phyloP scores from a whole-genome alignment of 2,797 vertebrate genomes.

The Loris lydekkerianus region DNA sequence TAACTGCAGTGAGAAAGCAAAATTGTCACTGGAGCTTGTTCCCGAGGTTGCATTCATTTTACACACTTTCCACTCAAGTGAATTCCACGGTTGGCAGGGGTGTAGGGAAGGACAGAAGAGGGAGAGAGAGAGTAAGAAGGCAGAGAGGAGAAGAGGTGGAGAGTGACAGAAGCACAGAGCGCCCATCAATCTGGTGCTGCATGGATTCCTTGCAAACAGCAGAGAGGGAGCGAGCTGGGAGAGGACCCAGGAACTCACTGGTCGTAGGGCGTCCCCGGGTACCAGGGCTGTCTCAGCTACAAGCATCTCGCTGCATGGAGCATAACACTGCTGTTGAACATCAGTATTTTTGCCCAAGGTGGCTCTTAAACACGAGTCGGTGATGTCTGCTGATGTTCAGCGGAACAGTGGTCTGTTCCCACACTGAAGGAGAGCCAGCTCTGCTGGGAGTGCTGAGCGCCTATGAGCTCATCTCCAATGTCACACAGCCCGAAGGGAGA shows the following conservation, averaged over 20 bases:
- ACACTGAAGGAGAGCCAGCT: background rate
- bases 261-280: accelerated
- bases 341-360: background rate
- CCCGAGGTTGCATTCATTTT: background rate
- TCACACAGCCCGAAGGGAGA: background rate
- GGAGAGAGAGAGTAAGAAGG: background rate
- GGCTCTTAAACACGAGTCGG: background rate
- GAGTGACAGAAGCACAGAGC: background rate
- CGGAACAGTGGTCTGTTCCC: background rate
- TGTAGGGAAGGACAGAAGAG: background rate
- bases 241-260: accelerated
- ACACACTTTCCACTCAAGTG: background rate
- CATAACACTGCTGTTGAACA: background rate
- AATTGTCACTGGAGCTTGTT: background rate
- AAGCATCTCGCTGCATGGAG: background rate
- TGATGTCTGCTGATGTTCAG: background rate
- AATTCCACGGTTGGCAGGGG: background rate
- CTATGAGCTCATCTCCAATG: accelerated
- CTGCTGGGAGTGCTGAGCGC: background rate
- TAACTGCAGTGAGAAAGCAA: conserved; percentile 51
- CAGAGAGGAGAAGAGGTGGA: background rate
- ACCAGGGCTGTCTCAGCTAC: accelerated
- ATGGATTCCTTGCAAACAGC: background rate
- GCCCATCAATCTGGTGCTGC: background rate
- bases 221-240: background rate